Evolutionary conservation across 2,113 vertebrate species (phyloP).

Genomic region (Urocitellus parryii): DNA sequence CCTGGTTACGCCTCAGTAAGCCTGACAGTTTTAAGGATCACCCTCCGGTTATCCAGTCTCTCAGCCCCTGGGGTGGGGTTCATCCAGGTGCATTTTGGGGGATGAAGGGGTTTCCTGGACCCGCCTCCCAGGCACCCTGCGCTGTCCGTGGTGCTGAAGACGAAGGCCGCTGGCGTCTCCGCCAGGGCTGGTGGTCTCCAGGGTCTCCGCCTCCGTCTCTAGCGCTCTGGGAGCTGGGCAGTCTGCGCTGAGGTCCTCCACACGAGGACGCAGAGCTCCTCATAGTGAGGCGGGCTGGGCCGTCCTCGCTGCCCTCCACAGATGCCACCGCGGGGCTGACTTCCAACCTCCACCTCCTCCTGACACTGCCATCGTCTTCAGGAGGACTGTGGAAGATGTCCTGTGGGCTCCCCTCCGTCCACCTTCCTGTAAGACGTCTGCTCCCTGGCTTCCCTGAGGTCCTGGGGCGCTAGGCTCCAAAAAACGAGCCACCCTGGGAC

Average conservation of each 20-base stretch:
- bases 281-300: not conserved
- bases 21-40: not conserved
- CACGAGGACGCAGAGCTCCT: not conserved
- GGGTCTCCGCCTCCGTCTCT: not conserved
- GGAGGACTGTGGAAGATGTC: not conserved
- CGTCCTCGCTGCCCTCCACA: not conserved
- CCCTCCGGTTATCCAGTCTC: not conserved
- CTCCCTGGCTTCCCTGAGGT: not conserved
- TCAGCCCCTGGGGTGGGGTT: not conserved
- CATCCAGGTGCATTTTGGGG: fast-evolving
- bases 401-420: not conserved
- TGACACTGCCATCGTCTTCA: not conserved
- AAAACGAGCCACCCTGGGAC: not conserved
- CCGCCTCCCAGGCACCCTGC: not conserved
- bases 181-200: fast-evolving
- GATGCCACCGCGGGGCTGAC: not conserved
- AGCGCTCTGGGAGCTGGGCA: not conserved
- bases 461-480: not conserved
- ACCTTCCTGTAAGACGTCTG: not conserved
- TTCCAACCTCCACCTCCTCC: not conserved
- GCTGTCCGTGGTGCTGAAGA: constrained; percentile 5
- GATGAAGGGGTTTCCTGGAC: not conserved
- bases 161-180: fast-evolving
- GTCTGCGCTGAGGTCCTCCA: not conserved
- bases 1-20: not conserved